phyloP scores from a whole-genome alignment of 2,113 vertebrate genomes.

The Cyphomyrus discorhynchus region DNA sequence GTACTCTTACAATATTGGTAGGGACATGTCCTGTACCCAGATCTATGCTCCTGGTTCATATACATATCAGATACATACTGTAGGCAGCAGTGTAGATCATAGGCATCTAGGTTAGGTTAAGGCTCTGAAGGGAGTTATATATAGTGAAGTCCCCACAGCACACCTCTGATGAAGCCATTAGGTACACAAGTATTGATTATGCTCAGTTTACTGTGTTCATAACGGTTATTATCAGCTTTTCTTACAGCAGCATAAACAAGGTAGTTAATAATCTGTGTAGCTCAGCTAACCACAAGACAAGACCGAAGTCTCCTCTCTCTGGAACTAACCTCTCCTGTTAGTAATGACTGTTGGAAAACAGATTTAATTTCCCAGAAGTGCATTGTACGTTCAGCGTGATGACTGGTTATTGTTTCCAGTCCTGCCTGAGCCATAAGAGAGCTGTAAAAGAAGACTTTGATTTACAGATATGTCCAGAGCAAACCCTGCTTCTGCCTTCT shows the following conservation, averaged over 20 bases:
- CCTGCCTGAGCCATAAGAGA: background rate
- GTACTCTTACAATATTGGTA: background rate
- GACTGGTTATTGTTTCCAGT: background rate
- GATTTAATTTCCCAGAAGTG: slow-evolving; percentile 5
- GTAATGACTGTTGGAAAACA: background rate
- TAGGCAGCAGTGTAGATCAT: background rate
- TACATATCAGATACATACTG: background rate
- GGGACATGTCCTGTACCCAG: background rate
- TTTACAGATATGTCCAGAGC: background rate
- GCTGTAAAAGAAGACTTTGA: background rate
- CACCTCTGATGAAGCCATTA: slow-evolving; percentile 48
- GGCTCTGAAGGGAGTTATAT: slow-evolving; percentile 32
- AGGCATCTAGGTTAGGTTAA: background rate
- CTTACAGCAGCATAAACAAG: slow-evolving; percentile 28
- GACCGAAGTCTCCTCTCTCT: background rate
- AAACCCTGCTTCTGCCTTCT: background rate
- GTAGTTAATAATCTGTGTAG: background rate
- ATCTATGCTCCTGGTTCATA: background rate
- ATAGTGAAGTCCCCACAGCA: slow-evolving; percentile 30
- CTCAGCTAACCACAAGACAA: background rate
- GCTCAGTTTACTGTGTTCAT: background rate
- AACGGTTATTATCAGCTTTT: slow-evolving; percentile 40
- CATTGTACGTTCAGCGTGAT: background rate
- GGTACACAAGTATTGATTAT: slow-evolving; percentile 60
- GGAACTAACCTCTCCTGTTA: slow-evolving; percentile 1